phyloP scores from a whole-genome alignment of 2,888 invertebrate species.

The Drosophila neotestacea region DNA sequence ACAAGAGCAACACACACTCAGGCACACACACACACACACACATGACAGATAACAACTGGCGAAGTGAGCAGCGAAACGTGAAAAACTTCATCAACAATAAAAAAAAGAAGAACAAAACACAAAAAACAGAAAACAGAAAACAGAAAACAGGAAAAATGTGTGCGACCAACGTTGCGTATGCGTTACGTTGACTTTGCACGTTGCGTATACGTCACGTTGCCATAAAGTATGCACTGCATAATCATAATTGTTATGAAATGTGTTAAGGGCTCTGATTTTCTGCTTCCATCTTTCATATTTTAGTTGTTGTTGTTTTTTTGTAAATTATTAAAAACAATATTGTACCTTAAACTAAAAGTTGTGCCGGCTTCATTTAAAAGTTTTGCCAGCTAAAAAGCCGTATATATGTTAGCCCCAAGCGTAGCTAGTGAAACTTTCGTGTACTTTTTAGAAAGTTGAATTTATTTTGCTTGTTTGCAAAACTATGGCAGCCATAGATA shows the following conservation, averaged over 20 bases:
- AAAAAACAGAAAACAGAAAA: constrained; percentile 4
- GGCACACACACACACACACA: constrained; percentile 11
- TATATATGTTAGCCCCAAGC: constrained; percentile 8
- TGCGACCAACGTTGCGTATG: constrained; percentile 55
- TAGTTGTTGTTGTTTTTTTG: neutral
- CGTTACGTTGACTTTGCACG: constrained; percentile 32
- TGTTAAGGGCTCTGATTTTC: constrained; percentile 25
- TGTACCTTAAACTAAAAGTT: constrained; percentile 21
- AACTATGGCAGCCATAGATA: constrained; percentile 18
- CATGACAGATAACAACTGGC: constrained; percentile 33
- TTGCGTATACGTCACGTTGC: constrained; percentile 74
- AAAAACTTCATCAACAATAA: constrained; percentile 46
- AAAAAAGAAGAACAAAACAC: constrained; percentile 2
- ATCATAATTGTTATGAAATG: constrained; percentile 35
- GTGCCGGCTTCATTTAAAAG: constrained; percentile 16
- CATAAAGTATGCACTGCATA: constrained; percentile 37
- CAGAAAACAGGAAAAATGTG: neutral
- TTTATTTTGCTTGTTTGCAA: constrained; percentile 7
- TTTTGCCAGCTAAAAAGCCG: constrained; percentile 19
- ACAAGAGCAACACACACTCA: neutral
- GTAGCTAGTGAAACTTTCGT: constrained; percentile 1
- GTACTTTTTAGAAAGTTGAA: constrained; percentile 4
- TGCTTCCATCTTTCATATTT: constrained; percentile 2
- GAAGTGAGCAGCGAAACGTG: constrained; percentile 50
- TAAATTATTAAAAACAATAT: constrained; percentile 11